A percentile compares a stretch with the other conserved stretches of the same genome.
phyloP scores from a whole-genome alignment of 2,797 vertebrate genomes.

The Esox lucius region DNA sequence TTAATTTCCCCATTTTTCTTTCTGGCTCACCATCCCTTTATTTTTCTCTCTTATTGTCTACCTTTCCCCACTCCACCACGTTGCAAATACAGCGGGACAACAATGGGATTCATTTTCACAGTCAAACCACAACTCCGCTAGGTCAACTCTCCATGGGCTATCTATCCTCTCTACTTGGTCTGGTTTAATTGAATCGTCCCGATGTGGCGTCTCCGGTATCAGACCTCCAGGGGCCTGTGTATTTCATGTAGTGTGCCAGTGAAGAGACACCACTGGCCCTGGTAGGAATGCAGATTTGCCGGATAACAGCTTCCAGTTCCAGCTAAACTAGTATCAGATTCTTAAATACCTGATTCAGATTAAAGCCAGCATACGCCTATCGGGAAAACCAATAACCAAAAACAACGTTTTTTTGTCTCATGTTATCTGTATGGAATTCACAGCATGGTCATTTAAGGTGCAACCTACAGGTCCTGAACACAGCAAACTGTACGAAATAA shows the following conservation, averaged over 20 bases:
- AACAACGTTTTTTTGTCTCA: background rate
- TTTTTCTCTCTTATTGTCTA: too few species aligned
- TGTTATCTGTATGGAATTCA: background rate
- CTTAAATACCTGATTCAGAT: constrained; percentile 5
- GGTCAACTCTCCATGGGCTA: background rate
- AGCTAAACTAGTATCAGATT: background rate
- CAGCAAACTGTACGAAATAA: too few species aligned
- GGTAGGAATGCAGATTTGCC: constrained; percentile 69
- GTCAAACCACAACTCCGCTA: background rate
- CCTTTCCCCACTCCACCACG: too few species aligned
- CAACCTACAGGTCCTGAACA: background rate
- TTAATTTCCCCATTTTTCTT: too few species aligned
- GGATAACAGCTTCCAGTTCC: constrained; percentile 41
- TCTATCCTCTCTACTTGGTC: background rate
- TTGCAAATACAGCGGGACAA: background rate
- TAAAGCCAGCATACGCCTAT: background rate
- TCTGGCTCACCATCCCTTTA: too few species aligned
- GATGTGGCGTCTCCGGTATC: constrained; percentile 42
- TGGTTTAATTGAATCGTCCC: constrained; percentile 24
- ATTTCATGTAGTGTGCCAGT: constrained; percentile 15
- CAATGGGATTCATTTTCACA: background rate
- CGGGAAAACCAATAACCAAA: background rate
- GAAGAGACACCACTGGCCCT: constrained; percentile 25
- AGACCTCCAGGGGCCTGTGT: constrained; percentile 7
- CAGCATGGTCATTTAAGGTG: background rate